A percentile compares a stretch with the other conserved stretches of the same genome.
These are phyloP conservation scores for Spicauda simplicius DNA, from an alignment of 2,888 invertebrate species.

Conservation along the genomic window DNA sequence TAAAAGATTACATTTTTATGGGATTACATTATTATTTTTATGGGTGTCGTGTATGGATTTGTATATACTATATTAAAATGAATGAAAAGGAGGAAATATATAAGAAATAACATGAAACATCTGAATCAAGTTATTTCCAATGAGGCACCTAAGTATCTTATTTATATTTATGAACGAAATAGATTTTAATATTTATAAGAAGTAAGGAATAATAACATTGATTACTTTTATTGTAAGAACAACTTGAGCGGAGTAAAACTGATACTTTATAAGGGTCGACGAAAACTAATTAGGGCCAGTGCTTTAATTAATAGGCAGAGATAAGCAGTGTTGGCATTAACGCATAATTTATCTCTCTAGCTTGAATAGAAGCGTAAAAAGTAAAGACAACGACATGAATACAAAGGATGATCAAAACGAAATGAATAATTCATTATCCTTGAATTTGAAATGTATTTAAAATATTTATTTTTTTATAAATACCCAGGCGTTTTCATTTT, in stretches of 20 bases:
- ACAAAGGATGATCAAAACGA: background rate
- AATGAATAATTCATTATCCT: conserved; percentile 1
- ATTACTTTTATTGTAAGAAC: no score
- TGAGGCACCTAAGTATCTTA: no score
- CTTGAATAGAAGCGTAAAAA: conserved; percentile 2
- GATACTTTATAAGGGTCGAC: conserved; percentile 5
- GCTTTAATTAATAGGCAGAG: conserved; percentile 20
- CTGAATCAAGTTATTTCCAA: no score
- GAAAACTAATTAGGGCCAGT: conserved; percentile 26
- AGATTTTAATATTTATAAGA: no score
- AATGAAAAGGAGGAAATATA: no score
- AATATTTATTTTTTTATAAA: background rate
- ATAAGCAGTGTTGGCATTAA: background rate
- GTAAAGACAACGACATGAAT: background rate
- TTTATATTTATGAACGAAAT: no score
- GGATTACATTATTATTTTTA: no score
- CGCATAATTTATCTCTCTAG: conserved; percentile 6
- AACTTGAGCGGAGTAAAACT: background rate
- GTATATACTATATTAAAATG: no score
- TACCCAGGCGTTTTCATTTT: background rate
- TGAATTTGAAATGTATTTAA: background rate
- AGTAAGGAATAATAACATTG: no score
- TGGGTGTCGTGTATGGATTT: no score
- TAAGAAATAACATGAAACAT: no score
- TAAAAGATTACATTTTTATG: no score